These are phyloP conservation scores for Drosophila tani DNA, from an alignment of 1,140 invertebrate species.

Conservation along the genomic window DNA sequence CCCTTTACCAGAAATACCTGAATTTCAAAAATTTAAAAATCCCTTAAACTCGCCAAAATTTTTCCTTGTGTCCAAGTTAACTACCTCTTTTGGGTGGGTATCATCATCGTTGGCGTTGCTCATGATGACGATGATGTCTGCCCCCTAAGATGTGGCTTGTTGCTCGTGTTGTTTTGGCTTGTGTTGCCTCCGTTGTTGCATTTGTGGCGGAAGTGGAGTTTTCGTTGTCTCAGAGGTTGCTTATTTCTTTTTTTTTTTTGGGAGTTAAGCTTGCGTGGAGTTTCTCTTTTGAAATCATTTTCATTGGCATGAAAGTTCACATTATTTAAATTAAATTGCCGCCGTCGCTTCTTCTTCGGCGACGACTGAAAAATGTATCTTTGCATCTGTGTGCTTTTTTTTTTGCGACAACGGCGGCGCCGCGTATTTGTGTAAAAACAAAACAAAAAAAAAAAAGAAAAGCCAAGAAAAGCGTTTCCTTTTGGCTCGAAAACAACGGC, in stretches of 20 bases:
- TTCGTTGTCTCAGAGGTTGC: conserved; percentile 27
- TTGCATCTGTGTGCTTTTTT: conserved; percentile 49
- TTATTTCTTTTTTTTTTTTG: conserved; percentile 4
- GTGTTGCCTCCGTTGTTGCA: conserved; percentile 31
- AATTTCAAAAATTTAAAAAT: no score
- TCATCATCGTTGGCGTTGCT: conserved; percentile 42
- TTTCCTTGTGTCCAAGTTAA: conserved; percentile 14
- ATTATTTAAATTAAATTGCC: conserved; percentile 84
- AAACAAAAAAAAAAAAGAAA: conserved; percentile 34
- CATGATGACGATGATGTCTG: conserved; percentile 1
- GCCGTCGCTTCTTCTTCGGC: conserved; percentile 31
- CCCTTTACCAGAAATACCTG: no score
- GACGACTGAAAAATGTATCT: conserved; percentile 60
- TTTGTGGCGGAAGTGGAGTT: conserved; percentile 77
- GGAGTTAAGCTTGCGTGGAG: conserved; percentile 50
- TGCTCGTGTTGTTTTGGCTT: conserved; percentile 27
- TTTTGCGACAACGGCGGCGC: conserved; percentile 23
- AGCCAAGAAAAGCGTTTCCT: conserved; percentile 80
- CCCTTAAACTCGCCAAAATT: not conserved
- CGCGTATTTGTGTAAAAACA: conserved; percentile 45
- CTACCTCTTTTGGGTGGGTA: conserved; percentile 43
- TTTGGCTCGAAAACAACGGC: conserved; percentile 66
- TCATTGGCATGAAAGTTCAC: conserved; percentile 82
- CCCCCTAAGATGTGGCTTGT: conserved; percentile 16
- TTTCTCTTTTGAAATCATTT: conserved; percentile 84